These are phyloP conservation scores for Choloepus didactylus DNA, from an alignment of 2,797 vertebrate genomes.

Conservation along the genomic window DNA sequence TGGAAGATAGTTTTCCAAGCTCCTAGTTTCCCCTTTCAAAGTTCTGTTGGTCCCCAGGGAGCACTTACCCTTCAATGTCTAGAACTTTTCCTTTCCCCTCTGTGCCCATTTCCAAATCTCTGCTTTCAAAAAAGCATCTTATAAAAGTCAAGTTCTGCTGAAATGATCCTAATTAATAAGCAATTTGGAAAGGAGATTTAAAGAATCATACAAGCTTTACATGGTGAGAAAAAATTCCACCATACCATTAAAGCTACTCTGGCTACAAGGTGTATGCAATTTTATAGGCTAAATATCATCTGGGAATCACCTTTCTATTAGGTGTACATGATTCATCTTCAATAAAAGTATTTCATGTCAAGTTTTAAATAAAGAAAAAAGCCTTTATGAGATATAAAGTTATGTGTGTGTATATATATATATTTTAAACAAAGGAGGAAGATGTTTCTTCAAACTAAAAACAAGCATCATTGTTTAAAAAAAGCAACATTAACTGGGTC, in stretches of 20 bases:
- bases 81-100: not conserved
- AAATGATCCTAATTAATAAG: not conserved
- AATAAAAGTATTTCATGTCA: not conserved
- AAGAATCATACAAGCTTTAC: not conserved
- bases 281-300: not conserved
- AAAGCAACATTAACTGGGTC: not conserved
- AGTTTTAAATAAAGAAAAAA: not conserved
- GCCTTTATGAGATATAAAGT: not conserved
- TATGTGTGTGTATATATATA: not conserved
- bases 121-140: not conserved
- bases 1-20: not conserved
- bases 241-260: not conserved
- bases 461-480: not conserved
- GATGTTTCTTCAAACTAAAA: slow-evolving; percentile 35
- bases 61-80: not conserved
- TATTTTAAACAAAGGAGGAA: not conserved
- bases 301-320: slow-evolving; percentile 22
- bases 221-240: not conserved
- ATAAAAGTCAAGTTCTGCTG: not conserved
- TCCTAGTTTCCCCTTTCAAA: not conserved
- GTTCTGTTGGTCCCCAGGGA: not conserved
- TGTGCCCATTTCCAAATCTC: not conserved
- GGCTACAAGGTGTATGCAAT: not conserved
- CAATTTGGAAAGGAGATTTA: not conserved
- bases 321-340: not conserved